Evolutionary conservation across 2,888 invertebrate genomes (phyloP), one percentile per base, ranked within the genome.

Genomic region (Andricus curvator): DNA sequence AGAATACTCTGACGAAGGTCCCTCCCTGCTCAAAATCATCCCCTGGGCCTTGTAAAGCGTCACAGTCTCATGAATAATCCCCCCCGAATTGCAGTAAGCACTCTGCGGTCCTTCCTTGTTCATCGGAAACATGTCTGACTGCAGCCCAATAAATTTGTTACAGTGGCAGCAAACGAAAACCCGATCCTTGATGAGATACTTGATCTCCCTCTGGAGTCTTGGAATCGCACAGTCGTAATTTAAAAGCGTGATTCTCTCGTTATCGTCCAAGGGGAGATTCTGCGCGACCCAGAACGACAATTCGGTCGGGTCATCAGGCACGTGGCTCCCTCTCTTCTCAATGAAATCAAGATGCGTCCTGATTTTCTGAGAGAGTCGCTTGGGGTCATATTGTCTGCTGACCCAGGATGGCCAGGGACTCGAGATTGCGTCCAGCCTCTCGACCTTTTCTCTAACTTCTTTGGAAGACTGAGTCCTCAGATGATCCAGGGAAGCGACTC

Each of bases 251-350:
- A 96, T 92, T 85, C 96, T 93, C 87, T 95, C 94, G 25, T 93
- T 93, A 86, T 96, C 95, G 77, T 95, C 94, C 25, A 97, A 92
- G 51, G 96, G 96, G 76, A 97, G 94, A 92, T 96, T 97, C 84
- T 96, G 96, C 17, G 96, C 96, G 78, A 97, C 94, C 97, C 97
- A 97, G 91, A 95, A 97, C 0, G 97, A 97, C 83, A 97, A 93
- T 81, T 95, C 95, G 13, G 94, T 93, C 1, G 96, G 95, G 93
- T 96, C 96, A 62, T 92, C 93, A 6, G 96, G 96, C 92, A 96
- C 94, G 81, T 81, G 87, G 78, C 87, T 87, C 4, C 94, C 94
- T 84, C 94, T 89, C 68, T 87, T 86, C 82, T 90, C 88, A 77
- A 92, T 88, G 82, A 89, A 91, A 33, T 87, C 86, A 20, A 93